Evolutionary conservation across 2,888 invertebrate species (phyloP), one percentile per base, ranked within the genome.

Genomic region (Ophonus ardosiacus): DNA sequence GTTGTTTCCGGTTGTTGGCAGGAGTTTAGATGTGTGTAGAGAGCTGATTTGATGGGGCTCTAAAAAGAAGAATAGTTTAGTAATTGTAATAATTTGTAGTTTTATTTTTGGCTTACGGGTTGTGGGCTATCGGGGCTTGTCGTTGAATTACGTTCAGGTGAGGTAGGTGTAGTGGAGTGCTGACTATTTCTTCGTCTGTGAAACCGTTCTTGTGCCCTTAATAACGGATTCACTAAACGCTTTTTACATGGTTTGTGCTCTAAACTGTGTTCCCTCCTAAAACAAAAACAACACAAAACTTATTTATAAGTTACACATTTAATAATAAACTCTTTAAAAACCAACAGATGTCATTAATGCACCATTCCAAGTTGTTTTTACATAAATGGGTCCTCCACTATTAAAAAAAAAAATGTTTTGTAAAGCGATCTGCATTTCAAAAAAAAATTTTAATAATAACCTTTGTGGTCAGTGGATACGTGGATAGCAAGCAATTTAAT

Each of bases 21-120:
- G 87, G 93, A 92, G 86, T 93, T 93, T 76, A 94, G 90, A 88
- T 94, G 94, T 43, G 94, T 93, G 88, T 93, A 94, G 15, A 94
- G 90, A 0, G 93, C 92, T 63, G 93, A 93, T 89, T 94, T 95
- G 0, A 92, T 90, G 5, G 93, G 93, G 87, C 92, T 93, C 92
- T 93, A 8, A 63, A 63, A 8, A 63, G 24, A 57, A 17, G n/a
- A n/a, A n/a, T 57, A n/a, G 21, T 57, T 1, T 57, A 84, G 1
- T 43, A 43, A 6, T 43, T 10, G 1, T 1, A 43, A 4, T 43
- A 1, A 10, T 6, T 10, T 6, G 5, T 1, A 6, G 0, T 43
- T 51, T 51, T 51, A 10, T 13, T 8, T 8, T 51, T 51, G 6
- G 88, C 90, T 89, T 89, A 91, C 90, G 82, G 89, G 89, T 88